Evolutionary conservation across 2,113 vertebrate species (phyloP).

Genomic region (Chaenocephalus aceratus): DNA sequence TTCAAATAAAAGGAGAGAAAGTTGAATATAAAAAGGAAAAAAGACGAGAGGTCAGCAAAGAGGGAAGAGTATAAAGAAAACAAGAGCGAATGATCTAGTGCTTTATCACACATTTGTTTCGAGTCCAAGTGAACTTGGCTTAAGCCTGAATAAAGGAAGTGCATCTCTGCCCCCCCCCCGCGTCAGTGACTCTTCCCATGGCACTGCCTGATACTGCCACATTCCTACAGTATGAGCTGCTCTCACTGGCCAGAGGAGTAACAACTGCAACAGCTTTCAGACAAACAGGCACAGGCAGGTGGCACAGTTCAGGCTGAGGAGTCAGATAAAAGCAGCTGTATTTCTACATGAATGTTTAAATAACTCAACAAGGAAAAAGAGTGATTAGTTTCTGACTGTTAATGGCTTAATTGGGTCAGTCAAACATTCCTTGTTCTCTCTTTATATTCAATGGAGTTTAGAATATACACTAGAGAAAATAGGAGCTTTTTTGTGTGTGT

Average conservation of each 20-base stretch:
- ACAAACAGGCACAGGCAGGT: constrained; percentile 24
- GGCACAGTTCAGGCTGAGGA: constrained; percentile 28
- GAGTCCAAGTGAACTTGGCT: constrained; percentile 50
- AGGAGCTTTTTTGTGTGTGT: background rate
- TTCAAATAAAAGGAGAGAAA: background rate
- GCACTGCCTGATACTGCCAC: constrained; percentile 79
- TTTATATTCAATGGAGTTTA: background rate
- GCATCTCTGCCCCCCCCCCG: constrained; percentile 19
- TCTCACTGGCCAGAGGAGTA: constrained; percentile 46
- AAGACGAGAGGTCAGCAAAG: background rate
- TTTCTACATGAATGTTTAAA: constrained; percentile 34
- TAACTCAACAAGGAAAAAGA: constrained; percentile 34
- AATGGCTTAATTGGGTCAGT: constrained; percentile 10
- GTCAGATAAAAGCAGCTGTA: constrained; percentile 38
- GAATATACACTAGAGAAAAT: background rate
- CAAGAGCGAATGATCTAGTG: constrained; percentile 1
- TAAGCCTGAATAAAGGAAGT: constrained; percentile 47
- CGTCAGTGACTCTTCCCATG: constrained; percentile 62
- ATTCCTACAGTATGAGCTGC: constrained; percentile 78
- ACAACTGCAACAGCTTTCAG: constrained; percentile 54
- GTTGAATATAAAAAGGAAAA: constrained; percentile 1
- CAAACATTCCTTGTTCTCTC: background rate
- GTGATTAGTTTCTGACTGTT: constrained; percentile 4
- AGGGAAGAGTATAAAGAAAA: constrained; percentile 19
- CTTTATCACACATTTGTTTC: constrained; percentile 31